A percentile compares a stretch with the other conserved stretches of the same genome.
Conservation (phyloP, 2,113 vertebrate species). For the Micromys minutus region DNA sequence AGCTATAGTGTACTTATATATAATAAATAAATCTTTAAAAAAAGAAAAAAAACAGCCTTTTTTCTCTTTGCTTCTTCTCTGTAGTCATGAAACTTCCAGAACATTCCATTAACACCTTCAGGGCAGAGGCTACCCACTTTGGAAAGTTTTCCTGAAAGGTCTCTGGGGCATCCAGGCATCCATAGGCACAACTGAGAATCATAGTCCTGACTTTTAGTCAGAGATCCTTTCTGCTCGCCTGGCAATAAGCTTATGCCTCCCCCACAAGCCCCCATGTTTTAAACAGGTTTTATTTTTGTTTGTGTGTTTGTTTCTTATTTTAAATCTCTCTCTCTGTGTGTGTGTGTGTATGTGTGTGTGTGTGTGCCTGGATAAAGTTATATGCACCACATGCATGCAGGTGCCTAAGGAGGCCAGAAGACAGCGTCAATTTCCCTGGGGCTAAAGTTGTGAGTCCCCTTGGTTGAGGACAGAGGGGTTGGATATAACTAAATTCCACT, state of each 20-base stretch:
- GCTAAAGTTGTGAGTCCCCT: neutral
- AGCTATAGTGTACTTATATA: too few relatives aligned
- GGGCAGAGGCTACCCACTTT: neutral
- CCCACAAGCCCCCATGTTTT: neutral
- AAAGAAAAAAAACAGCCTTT: too few relatives aligned
- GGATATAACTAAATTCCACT: neutral
- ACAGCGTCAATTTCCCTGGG: neutral
- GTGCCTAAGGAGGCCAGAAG: neutral
- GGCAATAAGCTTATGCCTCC: neutral
- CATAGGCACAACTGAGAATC: neutral
- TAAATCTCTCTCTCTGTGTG: neutral
- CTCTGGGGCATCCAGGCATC: neutral
- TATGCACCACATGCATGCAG: neutral
- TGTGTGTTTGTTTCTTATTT: neutral
- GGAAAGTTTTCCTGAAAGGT: neutral
- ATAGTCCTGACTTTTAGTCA: rapidly evolving
- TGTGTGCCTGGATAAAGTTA: neutral
- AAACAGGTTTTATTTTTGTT: neutral
- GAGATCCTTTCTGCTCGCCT: too few relatives aligned
- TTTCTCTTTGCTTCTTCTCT: neutral
- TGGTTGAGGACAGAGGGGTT: neutral
- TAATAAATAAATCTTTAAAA: too few relatives aligned
- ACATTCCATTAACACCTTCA: rapidly evolving
- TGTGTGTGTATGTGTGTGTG: neutral
- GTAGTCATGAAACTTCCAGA: neutral